phyloP scores from a whole-genome alignment of 2,113 vertebrate genomes.

The Chauna torquata region DNA sequence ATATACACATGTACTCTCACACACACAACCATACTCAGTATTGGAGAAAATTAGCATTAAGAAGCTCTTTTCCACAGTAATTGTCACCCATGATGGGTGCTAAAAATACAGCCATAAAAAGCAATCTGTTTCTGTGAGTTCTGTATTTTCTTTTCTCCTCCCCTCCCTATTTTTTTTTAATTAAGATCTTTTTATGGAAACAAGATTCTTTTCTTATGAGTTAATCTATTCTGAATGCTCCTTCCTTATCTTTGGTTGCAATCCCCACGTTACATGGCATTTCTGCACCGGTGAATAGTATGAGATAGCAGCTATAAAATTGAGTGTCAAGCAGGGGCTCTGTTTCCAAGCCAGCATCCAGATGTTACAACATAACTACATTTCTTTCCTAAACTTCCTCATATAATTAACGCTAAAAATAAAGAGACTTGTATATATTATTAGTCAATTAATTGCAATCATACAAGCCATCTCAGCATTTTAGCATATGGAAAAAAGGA shows the following conservation, averaged over 20 bases:
- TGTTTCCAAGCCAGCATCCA: background rate
- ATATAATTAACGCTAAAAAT: too few relatives aligned
- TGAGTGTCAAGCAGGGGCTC: background rate
- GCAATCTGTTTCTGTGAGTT: background rate
- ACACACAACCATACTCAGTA: background rate
- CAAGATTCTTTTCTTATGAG: background rate
- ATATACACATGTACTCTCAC: background rate
- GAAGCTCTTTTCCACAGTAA: background rate
- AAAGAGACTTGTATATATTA: too few relatives aligned
- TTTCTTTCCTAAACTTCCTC: background rate
- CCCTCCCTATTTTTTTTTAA: background rate
- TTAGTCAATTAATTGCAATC: background rate
- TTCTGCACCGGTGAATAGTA: background rate
- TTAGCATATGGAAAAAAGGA: background rate
- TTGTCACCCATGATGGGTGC: background rate
- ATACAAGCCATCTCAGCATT: background rate
- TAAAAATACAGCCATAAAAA: slow-evolving; percentile 10
- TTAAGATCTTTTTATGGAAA: background rate
- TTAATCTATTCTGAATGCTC: background rate
- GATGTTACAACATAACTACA: background rate
- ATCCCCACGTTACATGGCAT: background rate
- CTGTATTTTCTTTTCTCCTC: background rate
- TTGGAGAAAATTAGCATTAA: background rate
- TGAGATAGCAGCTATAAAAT: background rate
- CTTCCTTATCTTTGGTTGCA: background rate